phyloP scores from a whole-genome alignment of 2,888 invertebrate genomes.

The Caprella mutica region DNA sequence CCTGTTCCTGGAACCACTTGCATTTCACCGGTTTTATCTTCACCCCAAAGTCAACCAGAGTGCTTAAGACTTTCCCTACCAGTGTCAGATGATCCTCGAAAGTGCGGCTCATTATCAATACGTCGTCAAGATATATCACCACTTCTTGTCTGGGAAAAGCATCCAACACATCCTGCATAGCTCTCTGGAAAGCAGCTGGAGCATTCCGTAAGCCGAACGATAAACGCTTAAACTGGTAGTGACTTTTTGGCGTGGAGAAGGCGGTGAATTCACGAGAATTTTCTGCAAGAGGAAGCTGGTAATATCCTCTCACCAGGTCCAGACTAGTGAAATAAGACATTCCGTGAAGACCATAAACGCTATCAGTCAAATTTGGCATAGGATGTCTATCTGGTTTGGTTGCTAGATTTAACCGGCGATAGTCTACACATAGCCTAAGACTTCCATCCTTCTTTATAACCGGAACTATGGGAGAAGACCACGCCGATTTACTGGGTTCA shows the following conservation, averaged over 20 bases:
- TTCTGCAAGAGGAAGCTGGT: background rate
- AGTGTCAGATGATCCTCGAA: background rate
- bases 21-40: background rate
- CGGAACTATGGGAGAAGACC: background rate
- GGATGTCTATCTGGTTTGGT: background rate
- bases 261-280: background rate
- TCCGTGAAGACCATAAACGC: conserved; percentile 8
- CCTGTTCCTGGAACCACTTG: background rate
- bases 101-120: background rate
- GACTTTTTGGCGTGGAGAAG: background rate
- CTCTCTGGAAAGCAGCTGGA: conserved; percentile 1
- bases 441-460: background rate
- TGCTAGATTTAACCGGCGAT: background rate
- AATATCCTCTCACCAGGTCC: background rate
- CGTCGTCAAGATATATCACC: background rate
- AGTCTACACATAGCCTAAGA: conserved; percentile 4
- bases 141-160: background rate
- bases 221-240: background rate
- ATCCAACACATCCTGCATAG: background rate
- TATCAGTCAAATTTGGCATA: background rate
- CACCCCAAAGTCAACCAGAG: background rate
- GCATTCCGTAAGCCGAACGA: background rate
- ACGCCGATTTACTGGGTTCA: no score
- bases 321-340: conserved; percentile 2
- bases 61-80: background rate